A percentile compares a stretch with the other conserved stretches of the same genome.
phyloP scores from a whole-genome alignment of 2,888 invertebrate species.

The Luperina nickerlii region DNA sequence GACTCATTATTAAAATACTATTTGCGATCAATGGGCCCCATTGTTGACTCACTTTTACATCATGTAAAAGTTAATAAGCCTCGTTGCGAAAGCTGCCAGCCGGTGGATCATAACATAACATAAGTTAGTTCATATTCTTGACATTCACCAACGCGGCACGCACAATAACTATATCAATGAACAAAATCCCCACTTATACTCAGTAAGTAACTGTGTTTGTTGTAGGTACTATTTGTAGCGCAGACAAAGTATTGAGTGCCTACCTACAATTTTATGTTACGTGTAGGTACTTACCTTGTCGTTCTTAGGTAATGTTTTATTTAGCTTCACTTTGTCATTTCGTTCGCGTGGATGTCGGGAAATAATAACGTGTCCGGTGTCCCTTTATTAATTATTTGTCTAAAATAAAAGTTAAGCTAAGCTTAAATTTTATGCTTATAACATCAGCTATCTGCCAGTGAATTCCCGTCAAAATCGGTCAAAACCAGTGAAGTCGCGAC shows the following conservation, averaged over 20 bases:
- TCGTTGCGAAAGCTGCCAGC: slow-evolving; percentile 34
- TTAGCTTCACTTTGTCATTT: background rate
- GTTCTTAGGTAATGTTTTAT: background rate
- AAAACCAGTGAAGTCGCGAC: no score
- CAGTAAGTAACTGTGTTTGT: background rate
- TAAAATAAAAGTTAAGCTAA: no score
- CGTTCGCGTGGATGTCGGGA: background rate
- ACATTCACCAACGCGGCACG: slow-evolving; percentile 44
- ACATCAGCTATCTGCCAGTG: no score
- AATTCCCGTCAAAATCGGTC: no score
- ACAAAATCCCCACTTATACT: slow-evolving; percentile 15
- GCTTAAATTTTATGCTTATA: no score
- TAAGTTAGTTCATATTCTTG: slow-evolving; percentile 49
- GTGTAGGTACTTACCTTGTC: background rate
- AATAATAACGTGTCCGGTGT: background rate
- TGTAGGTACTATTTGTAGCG: background rate
- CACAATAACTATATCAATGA: slow-evolving; percentile 42
- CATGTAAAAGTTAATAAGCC: slow-evolving; percentile 50
- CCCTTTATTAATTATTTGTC: background rate
- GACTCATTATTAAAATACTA: slow-evolving; percentile 19
- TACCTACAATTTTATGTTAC: slow-evolving; percentile 11
- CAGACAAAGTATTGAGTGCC: slow-evolving; percentile 2
- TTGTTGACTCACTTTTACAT: slow-evolving; percentile 19
- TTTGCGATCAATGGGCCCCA: slow-evolving; percentile 35
- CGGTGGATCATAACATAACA: slow-evolving; percentile 10